phyloP scores from a whole-genome alignment of 2,888 invertebrate genomes.

The Pegoplata infirma region DNA sequence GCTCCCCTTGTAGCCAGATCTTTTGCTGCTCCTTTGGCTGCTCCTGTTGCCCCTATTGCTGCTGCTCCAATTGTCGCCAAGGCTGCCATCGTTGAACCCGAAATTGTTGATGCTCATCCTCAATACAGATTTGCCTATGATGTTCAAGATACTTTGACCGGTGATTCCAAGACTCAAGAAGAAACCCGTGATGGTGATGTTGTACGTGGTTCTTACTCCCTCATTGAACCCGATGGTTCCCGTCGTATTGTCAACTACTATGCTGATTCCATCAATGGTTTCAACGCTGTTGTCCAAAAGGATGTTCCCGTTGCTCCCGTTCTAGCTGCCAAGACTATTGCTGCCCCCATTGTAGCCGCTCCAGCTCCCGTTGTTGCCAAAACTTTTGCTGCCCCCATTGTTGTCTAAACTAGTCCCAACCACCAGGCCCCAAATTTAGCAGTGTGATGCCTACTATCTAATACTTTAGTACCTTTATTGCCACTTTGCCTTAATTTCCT shows the following conservation, averaged over 20 bases:
- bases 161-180: constrained; percentile 79
- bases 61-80: constrained; percentile 64
- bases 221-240: constrained; percentile 79
- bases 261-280: constrained; percentile 79
- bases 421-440: too few species aligned
- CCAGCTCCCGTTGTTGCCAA: constrained; percentile 72
- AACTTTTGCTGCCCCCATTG: constrained; percentile 72
- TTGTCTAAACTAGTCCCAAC: constrained; percentile 66
- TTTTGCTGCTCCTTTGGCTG: constrained; percentile 64
- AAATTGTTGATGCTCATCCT: constrained; percentile 78
- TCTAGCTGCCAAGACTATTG: constrained; percentile 69
- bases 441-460: constrained; percentile 28
- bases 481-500: constrained; percentile 40
- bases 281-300: constrained; percentile 79
- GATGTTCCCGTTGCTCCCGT: constrained; percentile 77
- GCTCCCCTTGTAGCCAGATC: constrained; percentile 65
- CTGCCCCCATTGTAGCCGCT: constrained; percentile 76
- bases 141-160: constrained; percentile 79
- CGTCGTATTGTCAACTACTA: constrained; percentile 79
- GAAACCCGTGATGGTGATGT: constrained; percentile 79
- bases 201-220: constrained; percentile 79
- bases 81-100: constrained; percentile 69
- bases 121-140: constrained; percentile 79
- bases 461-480: constrained; percentile 26
- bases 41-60: constrained; percentile 66